phyloP scores from a whole-genome alignment of 1,140 invertebrate species.

The Gonatopus flavifemur region DNA sequence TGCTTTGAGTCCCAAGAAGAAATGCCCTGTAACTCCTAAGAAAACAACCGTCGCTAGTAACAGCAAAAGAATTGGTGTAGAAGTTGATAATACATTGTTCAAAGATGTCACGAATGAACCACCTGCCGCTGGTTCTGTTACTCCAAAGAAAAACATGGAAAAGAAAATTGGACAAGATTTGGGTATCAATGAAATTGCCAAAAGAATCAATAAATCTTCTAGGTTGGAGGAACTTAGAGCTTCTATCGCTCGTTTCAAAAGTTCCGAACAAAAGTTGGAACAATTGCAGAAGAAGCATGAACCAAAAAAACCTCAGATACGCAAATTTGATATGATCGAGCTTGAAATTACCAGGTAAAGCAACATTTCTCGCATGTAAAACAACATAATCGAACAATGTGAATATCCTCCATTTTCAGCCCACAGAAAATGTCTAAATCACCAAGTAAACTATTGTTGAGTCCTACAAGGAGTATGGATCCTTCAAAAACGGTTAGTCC shows the following conservation, averaged over 20 bases:
- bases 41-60: constrained; percentile 12
- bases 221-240: constrained; percentile 69
- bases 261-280: constrained; percentile 58
- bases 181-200: constrained; percentile 68
- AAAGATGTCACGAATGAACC: constrained; percentile 11
- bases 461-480: constrained; percentile 61
- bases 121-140: constrained; percentile 26
- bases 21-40: constrained; percentile 29
- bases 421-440: constrained; percentile 61
- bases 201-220: constrained; percentile 64
- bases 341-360: constrained; percentile 71
- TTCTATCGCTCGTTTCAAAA: constrained; percentile 62
- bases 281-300: constrained; percentile 48
- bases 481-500: constrained; percentile 34
- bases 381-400: too few relatives aligned
- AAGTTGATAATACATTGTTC: constrained; percentile 1
- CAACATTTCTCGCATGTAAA: too few relatives aligned
- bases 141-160: constrained; percentile 52
- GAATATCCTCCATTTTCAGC: too few relatives aligned
- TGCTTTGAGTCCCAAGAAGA: constrained; percentile 46
- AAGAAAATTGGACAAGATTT: constrained; percentile 59
- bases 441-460: constrained; percentile 60
- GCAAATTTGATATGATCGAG: constrained; percentile 72
- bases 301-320: constrained; percentile 58
- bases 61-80: background rate